A percentile compares a stretch with the other conserved stretches of the same genome.
Evolutionary conservation across 2,888 invertebrate genomes (phyloP).

Genomic region (Drosophila mimica): DNA sequence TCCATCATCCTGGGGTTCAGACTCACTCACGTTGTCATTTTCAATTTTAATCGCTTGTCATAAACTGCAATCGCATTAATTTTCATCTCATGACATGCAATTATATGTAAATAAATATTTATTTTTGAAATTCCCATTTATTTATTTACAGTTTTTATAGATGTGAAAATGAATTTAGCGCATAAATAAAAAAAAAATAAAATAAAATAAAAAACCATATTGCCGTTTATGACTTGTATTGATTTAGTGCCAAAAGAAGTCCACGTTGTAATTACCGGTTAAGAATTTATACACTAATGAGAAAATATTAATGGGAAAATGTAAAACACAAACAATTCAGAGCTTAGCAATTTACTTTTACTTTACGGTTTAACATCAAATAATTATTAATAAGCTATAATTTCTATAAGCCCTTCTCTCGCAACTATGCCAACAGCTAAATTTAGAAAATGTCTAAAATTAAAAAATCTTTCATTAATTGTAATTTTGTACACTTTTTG

Average conservation of each 20-base stretch:
- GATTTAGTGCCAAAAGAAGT: slow-evolving; percentile 48
- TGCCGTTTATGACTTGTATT: slow-evolving; percentile 59
- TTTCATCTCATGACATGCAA: slow-evolving; percentile 66
- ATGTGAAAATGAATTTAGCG: slow-evolving; percentile 14
- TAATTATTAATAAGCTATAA: not conserved
- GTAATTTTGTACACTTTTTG: slow-evolving; percentile 23
- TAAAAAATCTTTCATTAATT: slow-evolving; percentile 42
- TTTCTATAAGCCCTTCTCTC: not conserved
- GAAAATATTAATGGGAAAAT: not conserved
- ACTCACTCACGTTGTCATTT: slow-evolving; percentile 40
- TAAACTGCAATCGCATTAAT: slow-evolving; percentile 79
- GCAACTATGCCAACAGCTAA: slow-evolving; percentile 4
- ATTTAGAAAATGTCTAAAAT: slow-evolving; percentile 22
- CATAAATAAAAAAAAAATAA: slow-evolving; percentile 47
- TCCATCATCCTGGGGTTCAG: not conserved
- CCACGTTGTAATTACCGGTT: not conserved
- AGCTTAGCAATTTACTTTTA: slow-evolving; percentile 5
- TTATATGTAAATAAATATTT: slow-evolving; percentile 77
- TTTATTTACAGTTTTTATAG: slow-evolving; percentile 54
- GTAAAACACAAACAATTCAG: not conserved
- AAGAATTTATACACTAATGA: not conserved
- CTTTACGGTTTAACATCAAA: not conserved
- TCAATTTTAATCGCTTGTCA: slow-evolving; percentile 76
- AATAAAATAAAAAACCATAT: slow-evolving; percentile 53
- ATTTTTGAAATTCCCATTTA: slow-evolving; percentile 69